Conservation (phyloP, 2,797 vertebrate species). For the Acanthiza pusilla region DNA sequence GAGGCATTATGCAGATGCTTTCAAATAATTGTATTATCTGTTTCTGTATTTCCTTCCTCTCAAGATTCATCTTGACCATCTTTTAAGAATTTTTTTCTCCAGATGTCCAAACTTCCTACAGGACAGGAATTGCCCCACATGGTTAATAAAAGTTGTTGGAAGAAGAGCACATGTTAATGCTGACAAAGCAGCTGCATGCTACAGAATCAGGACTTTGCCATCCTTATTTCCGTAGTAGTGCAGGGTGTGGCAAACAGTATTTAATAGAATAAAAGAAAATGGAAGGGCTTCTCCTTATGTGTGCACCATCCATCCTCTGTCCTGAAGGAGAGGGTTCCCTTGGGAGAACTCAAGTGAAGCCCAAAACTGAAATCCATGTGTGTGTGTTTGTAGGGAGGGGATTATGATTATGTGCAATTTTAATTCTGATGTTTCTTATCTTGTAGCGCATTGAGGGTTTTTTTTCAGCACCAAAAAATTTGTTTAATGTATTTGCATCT, state of each 20-base stretch:
- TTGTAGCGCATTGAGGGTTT: background rate
- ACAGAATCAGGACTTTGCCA: background rate
- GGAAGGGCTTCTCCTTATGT: background rate
- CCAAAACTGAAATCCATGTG: background rate
- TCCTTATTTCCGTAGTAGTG: background rate
- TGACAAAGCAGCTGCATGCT: background rate
- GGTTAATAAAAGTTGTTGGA: background rate
- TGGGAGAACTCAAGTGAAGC: accelerated
- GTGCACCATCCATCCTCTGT: background rate
- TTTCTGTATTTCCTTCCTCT: background rate
- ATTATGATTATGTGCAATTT: background rate
- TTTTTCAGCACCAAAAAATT: background rate
- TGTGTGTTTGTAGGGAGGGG: background rate
- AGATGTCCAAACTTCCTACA: accelerated
- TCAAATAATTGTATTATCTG: background rate
- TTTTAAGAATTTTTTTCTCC: background rate
- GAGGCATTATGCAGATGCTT: accelerated
- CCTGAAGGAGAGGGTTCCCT: accelerated
- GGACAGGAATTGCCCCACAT: background rate
- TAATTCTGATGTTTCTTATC: background rate
- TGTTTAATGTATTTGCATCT: background rate
- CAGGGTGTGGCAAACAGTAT: background rate
- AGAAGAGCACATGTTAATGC: accelerated
- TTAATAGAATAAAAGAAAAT: background rate
- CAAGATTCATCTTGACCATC: background rate